Evolutionary conservation across 2,113 vertebrate species (phyloP).

Genomic region (Poeciliopsis retropinna): DNA sequence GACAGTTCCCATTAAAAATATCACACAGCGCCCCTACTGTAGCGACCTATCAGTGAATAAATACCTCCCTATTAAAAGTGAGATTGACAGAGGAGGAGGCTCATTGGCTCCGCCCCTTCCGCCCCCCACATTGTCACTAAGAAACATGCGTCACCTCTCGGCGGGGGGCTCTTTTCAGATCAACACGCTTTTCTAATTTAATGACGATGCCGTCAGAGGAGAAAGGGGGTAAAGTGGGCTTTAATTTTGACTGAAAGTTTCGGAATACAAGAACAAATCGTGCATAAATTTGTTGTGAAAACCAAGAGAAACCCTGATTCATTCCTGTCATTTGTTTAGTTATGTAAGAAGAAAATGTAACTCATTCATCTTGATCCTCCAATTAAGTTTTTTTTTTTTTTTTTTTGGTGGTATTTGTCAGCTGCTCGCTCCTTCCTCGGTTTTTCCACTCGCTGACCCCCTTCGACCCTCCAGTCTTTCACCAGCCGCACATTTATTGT

Average conservation of each 20-base stretch:
- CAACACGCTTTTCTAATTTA: slow-evolving; percentile 40
- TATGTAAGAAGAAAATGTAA: no score
- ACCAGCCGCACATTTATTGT: neutral
- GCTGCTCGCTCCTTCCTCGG: neutral
- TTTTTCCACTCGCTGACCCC: neutral
- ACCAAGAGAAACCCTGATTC: no score
- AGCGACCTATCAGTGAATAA: neutral
- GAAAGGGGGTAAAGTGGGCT: slow-evolving; percentile 20
- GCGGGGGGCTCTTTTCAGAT: slow-evolving; percentile 27
- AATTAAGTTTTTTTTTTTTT: neutral
- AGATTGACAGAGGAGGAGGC: slow-evolving; percentile 2
- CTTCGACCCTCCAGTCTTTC: neutral
- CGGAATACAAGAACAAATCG: slow-evolving; percentile 33
- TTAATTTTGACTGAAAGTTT: slow-evolving; percentile 36
- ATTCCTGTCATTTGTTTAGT: no score
- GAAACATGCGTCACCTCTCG: slow-evolving; percentile 56
- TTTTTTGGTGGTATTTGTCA: neutral
- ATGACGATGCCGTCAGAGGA: slow-evolving; percentile 45
- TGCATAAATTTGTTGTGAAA: neutral
- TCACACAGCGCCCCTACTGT: neutral
- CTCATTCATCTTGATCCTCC: neutral
- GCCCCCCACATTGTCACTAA: slow-evolving; percentile 4
- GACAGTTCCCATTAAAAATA: neutral
- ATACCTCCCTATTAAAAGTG: slow-evolving; percentile 4
- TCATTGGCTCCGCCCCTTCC: neutral